Percentiles rank a stretch among this genome's conserved stretches.
Conservation (phyloP, 2,797 vertebrate species). For the Danio tinwini region DNA sequence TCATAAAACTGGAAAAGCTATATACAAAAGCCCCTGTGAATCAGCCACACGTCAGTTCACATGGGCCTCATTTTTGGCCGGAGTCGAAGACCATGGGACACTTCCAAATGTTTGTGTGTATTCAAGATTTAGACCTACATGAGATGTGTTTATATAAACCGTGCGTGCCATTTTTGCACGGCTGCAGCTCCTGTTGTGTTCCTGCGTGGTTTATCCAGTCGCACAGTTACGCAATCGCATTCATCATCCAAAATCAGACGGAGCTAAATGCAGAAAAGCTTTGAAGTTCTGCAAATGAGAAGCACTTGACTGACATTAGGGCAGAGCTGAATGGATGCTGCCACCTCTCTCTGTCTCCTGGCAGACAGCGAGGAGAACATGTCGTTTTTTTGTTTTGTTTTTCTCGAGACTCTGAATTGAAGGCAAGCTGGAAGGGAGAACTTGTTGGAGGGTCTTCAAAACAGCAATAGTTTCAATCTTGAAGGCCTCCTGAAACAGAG, state of each 20-base stretch:
- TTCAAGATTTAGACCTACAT: constrained; percentile 15
- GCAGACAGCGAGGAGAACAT: constrained; percentile 18
- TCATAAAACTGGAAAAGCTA: not conserved
- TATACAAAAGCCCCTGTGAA: not conserved
- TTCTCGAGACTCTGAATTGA: constrained; percentile 29
- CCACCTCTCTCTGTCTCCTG: constrained; percentile 14
- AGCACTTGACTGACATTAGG: constrained; percentile 70
- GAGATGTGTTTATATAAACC: constrained; percentile 31
- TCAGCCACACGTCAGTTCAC: constrained; percentile 29
- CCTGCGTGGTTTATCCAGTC: constrained; percentile 10
- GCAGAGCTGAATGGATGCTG: constrained; percentile 39
- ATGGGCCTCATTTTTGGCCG: constrained; percentile 5
- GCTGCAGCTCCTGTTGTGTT: constrained; percentile 15
- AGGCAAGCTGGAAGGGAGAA: constrained; percentile 13
- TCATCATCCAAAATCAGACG: constrained; percentile 33
- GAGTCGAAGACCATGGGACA: not conserved
- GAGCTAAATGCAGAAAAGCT: constrained; percentile 43
- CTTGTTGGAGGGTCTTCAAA: constrained; percentile 30
- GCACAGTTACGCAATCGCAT: not conserved
- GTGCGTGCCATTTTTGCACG: constrained; percentile 26
- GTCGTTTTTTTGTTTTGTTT: constrained; percentile 29
- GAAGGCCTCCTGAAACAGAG: constrained; percentile 32
- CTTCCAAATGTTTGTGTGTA: constrained; percentile 2
- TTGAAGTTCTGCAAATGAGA: constrained; percentile 61
- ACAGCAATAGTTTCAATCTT: constrained; percentile 24